These are phyloP conservation scores for Meriones unguiculatus DNA, from an alignment of 2,113 vertebrate species.

Conservation along the genomic window DNA sequence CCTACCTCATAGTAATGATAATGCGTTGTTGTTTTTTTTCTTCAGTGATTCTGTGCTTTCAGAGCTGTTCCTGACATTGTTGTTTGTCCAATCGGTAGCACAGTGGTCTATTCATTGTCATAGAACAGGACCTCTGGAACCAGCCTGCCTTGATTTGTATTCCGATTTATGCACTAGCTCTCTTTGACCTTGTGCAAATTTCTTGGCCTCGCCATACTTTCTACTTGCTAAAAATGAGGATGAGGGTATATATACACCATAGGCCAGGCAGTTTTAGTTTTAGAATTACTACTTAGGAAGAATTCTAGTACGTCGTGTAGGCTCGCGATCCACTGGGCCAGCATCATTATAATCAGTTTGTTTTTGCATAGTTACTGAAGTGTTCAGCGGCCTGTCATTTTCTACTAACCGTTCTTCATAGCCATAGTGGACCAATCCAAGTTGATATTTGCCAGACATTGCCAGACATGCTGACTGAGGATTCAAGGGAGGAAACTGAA, in stretches of 20 bases:
- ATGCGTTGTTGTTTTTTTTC: background rate
- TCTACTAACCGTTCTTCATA: background rate
- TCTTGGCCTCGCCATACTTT: conserved; percentile 38
- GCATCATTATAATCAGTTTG: background rate
- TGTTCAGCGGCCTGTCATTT: background rate
- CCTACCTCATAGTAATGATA: conserved; percentile 7
- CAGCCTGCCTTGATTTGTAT: conserved; percentile 24
- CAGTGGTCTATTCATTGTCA: background rate
- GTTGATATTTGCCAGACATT: background rate
- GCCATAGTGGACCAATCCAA: background rate
- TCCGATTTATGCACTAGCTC: background rate
- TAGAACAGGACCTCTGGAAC: background rate
- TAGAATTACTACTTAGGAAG: background rate
- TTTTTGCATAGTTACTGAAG: background rate
- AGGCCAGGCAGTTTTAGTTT: background rate
- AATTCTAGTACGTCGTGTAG: background rate
- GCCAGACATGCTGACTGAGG: background rate
- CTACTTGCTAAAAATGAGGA: background rate
- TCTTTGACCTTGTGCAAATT: conserved; percentile 15
- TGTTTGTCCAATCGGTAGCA: background rate
- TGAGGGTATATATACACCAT: background rate
- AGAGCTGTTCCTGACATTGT: background rate
- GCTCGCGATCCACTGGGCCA: background rate
- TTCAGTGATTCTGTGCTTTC: background rate
- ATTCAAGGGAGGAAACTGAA: background rate